phyloP scores from a whole-genome alignment of 1,140 invertebrate genomes.

The Apocrypta bakeri region DNA sequence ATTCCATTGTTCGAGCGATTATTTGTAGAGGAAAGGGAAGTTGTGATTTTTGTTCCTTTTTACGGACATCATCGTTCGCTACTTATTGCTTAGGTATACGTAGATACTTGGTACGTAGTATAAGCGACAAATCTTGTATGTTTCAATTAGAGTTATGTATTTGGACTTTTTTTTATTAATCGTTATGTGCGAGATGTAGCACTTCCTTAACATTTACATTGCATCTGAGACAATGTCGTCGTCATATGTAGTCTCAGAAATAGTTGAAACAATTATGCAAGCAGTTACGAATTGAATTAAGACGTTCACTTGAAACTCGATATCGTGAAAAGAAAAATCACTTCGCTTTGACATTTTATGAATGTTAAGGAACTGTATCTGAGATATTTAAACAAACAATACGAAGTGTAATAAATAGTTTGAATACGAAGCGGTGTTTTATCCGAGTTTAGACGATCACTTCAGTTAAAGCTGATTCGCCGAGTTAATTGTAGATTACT shows the following conservation, averaged over 20 bases:
- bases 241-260: background rate
- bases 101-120: no score
- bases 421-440: no score
- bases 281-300: background rate
- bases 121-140: background rate
- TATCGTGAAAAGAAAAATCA: no score
- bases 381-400: no score
- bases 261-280: background rate
- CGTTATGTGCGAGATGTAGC: background rate
- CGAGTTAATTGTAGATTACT: no score
- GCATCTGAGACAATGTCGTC: background rate
- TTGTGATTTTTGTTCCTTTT: background rate
- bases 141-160: background rate
- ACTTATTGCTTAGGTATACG: no score
- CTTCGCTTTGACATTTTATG: background rate
- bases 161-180: background rate
- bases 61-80: background rate
- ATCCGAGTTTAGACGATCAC: no score
- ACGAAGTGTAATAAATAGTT: no score
- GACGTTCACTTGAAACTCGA: no score
- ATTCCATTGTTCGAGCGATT: slow-evolving; percentile 35
- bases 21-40: background rate
- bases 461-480: no score
- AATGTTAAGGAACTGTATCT: background rate
- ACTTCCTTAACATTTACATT: background rate